Conservation (phyloP, 1,140 invertebrate species). For the Steinernema khuongi region DNA sequence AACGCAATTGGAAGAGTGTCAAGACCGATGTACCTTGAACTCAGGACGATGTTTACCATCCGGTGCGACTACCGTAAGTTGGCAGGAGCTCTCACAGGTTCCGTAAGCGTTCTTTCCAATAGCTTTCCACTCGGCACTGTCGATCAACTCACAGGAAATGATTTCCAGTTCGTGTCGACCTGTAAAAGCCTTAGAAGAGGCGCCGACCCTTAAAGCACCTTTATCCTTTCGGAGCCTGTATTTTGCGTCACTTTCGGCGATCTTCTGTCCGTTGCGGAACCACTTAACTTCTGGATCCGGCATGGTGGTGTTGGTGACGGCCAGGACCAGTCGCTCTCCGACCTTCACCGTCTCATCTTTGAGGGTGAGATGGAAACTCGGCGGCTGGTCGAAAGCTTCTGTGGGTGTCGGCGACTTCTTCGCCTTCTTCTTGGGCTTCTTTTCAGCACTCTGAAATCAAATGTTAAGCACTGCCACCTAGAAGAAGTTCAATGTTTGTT, state of each 20-base stretch:
- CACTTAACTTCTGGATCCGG: slow-evolving; percentile 39
- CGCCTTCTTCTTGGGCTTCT: slow-evolving; percentile 28
- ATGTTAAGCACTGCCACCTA: too few species aligned
- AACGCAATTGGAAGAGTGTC: not conserved
- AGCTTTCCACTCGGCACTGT: slow-evolving; percentile 43
- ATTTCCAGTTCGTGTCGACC: slow-evolving; percentile 49
- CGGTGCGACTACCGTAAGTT: slow-evolving; percentile 24
- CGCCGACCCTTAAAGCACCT: slow-evolving; percentile 5
- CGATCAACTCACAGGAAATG: slow-evolving; percentile 30
- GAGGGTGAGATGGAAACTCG: slow-evolving; percentile 39
- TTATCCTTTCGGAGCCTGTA: slow-evolving; percentile 33
- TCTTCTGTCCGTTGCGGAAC: slow-evolving; percentile 33
- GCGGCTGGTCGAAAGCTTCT: slow-evolving; percentile 25
- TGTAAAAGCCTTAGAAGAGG: not conserved
- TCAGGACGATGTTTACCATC: slow-evolving; percentile 19
- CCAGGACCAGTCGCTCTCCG: slow-evolving; percentile 33
- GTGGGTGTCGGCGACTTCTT: slow-evolving; percentile 21
- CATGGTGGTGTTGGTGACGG: slow-evolving; percentile 43
- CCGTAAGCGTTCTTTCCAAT: slow-evolving; percentile 46
- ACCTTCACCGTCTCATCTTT: slow-evolving; percentile 29
- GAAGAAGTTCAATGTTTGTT: too few species aligned
- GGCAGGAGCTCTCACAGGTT: slow-evolving; percentile 39
- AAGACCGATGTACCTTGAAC: slow-evolving; percentile 19
- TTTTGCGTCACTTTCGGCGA: slow-evolving; percentile 30
- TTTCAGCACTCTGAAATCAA: slow-evolving; percentile 23